Conservation (phyloP, 2,797 vertebrate species). For the Discoglossus pictus region DNA sequence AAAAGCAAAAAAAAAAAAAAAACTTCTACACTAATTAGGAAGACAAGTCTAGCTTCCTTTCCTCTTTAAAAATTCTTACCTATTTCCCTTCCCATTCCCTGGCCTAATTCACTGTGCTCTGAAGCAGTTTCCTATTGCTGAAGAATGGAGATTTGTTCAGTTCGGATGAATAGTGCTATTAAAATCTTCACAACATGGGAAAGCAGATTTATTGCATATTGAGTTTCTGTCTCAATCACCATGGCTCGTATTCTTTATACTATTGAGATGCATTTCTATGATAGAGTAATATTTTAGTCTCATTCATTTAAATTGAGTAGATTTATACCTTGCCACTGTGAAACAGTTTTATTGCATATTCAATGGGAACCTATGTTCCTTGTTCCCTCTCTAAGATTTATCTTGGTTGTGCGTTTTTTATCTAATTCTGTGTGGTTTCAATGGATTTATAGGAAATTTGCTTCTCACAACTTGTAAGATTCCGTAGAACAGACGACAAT, state of each 20-base stretch:
- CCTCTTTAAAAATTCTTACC: not conserved
- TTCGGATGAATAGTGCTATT: constrained; percentile 25
- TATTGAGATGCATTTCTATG: constrained; percentile 28
- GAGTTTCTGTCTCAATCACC: not conserved
- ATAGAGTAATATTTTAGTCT: constrained; percentile 15
- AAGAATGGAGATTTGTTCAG: constrained; percentile 15
- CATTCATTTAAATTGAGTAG: constrained; percentile 12
- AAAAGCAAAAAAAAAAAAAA: constrained; percentile 22
- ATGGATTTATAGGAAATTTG: constrained; percentile 1
- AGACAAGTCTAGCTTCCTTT: constrained; percentile 28
- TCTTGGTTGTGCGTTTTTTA: constrained; percentile 15
- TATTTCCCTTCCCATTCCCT: constrained; percentile 12
- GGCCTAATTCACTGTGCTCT: constrained; percentile 8
- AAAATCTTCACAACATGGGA: constrained; percentile 15
- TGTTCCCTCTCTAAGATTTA: constrained; percentile 41
- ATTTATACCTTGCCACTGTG: constrained; percentile 26
- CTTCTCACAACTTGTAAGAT: constrained; percentile 13
- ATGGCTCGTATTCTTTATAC: constrained; percentile 6
- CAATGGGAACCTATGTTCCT: constrained; percentile 19
- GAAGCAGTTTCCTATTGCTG: not conserved
- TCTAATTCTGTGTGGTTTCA: constrained; percentile 14
- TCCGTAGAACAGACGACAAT: constrained; percentile 4
- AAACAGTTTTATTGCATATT: constrained; percentile 4
- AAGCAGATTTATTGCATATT: constrained; percentile 10
- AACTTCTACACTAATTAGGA: constrained; percentile 41